A percentile compares a stretch with the other conserved stretches of the same genome.
phyloP scores from a whole-genome alignment of 2,797 vertebrate species.

The Saxicola maurus region DNA sequence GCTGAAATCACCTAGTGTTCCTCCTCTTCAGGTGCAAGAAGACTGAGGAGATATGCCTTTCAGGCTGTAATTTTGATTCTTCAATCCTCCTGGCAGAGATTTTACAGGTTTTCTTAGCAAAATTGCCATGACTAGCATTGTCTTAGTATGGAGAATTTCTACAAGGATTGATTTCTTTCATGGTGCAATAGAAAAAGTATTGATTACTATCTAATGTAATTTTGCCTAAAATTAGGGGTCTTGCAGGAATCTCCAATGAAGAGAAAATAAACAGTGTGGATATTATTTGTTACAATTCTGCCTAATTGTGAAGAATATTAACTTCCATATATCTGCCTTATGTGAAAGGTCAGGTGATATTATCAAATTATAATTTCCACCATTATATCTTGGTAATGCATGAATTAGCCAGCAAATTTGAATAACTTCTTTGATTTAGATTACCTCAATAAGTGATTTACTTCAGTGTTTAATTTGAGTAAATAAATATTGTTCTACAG shows the following conservation, averaged over 20 bases:
- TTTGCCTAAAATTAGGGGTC: not conserved
- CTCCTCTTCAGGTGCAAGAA: not conserved
- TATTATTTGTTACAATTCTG: not conserved
- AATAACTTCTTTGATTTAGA: not conserved
- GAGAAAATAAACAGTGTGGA: not conserved
- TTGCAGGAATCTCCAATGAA: not conserved
- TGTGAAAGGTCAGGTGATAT: not conserved
- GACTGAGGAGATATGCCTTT: not conserved
- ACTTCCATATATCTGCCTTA: not conserved
- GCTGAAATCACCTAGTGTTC: not conserved
- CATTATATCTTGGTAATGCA: not conserved
- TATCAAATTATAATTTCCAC: not conserved
- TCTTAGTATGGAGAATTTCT: not conserved
- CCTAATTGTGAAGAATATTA: not conserved
- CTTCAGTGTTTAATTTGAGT: not conserved
- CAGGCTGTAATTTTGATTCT: not conserved
- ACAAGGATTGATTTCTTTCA: not conserved
- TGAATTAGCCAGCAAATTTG: not conserved
- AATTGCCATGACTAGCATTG: not conserved
- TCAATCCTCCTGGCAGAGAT: not conserved
- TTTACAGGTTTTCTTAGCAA: not conserved
- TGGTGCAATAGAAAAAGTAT: not conserved
- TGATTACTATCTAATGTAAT: not conserved
- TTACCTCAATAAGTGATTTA: not conserved
- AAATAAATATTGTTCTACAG: not conserved